phyloP scores from a whole-genome alignment of 2,113 vertebrate species.

The Elephas maximus region DNA sequence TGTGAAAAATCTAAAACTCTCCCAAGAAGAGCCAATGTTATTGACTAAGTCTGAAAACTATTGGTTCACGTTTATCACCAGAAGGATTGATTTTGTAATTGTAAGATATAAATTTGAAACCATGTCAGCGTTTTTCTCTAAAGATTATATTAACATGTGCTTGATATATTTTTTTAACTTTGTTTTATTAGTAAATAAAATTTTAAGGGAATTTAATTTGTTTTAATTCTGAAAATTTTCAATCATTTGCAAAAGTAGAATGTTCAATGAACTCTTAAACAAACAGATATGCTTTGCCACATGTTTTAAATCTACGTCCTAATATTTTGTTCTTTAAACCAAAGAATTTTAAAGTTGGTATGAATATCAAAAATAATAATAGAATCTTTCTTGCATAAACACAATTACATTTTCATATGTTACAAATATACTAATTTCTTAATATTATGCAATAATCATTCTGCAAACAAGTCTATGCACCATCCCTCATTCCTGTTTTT shows the following conservation, averaged over 20 bases:
- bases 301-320: neutral
- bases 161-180: neutral
- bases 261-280: neutral
- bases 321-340: neutral
- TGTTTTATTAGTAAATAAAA: neutral
- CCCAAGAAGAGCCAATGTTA: neutral
- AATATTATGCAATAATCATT: neutral
- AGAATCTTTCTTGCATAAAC: neutral
- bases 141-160: neutral
- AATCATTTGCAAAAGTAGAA: neutral
- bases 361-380: neutral
- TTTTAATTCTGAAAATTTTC: neutral
- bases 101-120: neutral
- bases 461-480: neutral
- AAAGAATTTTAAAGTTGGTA: neutral
- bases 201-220: neutral
- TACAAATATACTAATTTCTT: neutral
- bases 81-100: neutral
- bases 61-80: neutral
- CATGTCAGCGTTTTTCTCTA: neutral
- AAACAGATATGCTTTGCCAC: neutral
- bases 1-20: neutral
- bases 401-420: neutral
- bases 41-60: neutral
- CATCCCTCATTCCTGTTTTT: neutral